These are phyloP conservation scores for Drosophila nigromelanica DNA, from an alignment of 1,140 invertebrate species.

Conservation along the genomic window DNA sequence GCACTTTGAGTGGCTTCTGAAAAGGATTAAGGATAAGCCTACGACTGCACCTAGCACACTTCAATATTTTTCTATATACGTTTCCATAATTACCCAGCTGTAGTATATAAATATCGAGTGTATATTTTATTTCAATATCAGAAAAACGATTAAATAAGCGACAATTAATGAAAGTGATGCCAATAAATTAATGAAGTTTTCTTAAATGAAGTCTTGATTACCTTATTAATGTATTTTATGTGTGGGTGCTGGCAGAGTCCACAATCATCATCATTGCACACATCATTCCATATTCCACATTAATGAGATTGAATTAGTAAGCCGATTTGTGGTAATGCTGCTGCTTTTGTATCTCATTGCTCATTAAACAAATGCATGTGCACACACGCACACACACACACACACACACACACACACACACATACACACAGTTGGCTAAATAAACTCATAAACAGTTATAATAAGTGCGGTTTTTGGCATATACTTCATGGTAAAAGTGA, in stretches of 20 bases:
- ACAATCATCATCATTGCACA: no score
- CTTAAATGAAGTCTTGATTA: no score
- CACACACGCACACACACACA: constrained; percentile 2
- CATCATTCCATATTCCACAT: not conserved
- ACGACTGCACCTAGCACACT: not conserved
- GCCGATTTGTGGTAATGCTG: constrained; percentile 48
- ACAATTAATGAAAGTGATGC: no score
- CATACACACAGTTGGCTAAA: constrained; percentile 25
- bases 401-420: constrained; percentile 2
- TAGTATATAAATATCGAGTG: no score
- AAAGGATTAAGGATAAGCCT: not conserved
- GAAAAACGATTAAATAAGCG: no score
- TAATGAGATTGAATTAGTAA: constrained; percentile 39
- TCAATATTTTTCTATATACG: not conserved
- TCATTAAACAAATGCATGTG: constrained; percentile 19
- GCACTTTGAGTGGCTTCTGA: constrained; percentile 53
- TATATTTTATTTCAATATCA: no score
- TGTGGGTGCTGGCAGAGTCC: no score
- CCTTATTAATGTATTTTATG: no score
- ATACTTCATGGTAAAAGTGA: constrained; percentile 43
- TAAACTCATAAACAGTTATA: constrained; percentile 67
- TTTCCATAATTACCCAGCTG: not conserved
- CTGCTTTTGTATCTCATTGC: constrained; percentile 17
- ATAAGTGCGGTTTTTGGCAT: constrained; percentile 62
- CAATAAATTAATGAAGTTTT: no score